phyloP scores from a whole-genome alignment of 2,113 vertebrate species.

The Phodopus roborovskii region DNA sequence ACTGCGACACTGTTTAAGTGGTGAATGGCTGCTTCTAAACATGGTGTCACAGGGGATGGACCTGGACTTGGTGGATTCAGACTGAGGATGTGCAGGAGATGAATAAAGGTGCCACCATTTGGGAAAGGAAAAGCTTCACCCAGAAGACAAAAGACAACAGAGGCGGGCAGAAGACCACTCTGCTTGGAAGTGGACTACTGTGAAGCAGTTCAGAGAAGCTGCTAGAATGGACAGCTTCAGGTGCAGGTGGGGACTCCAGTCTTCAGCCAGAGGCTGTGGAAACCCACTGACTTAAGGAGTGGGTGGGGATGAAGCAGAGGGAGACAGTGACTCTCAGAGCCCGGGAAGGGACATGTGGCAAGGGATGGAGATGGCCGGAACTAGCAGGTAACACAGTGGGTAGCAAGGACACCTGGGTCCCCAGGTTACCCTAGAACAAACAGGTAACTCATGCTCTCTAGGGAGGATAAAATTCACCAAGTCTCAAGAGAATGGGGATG shows the following conservation, averaged over 20 bases:
- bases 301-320: not conserved
- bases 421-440: not conserved
- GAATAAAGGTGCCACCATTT: not conserved
- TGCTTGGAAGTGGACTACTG: not conserved
- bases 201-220: not conserved
- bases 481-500: not conserved
- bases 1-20: not conserved
- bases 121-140: slow-evolving; percentile 3
- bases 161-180: not conserved
- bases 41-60: not conserved
- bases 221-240: not conserved
- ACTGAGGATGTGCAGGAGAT: fast-evolving
- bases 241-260: not conserved
- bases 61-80: not conserved
- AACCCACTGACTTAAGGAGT: not conserved
- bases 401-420: not conserved
- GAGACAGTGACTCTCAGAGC: not conserved
- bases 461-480: not conserved
- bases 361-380: not conserved
- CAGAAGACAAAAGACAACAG: not conserved
- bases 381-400: no score
- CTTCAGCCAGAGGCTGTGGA: slow-evolving; percentile 19
- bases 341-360: not conserved
- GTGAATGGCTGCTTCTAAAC: not conserved
- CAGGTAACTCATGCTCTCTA: not conserved